Evolutionary conservation across 2,113 vertebrate genomes (phyloP).

Genomic region (Pycnonotus jocosus): DNA sequence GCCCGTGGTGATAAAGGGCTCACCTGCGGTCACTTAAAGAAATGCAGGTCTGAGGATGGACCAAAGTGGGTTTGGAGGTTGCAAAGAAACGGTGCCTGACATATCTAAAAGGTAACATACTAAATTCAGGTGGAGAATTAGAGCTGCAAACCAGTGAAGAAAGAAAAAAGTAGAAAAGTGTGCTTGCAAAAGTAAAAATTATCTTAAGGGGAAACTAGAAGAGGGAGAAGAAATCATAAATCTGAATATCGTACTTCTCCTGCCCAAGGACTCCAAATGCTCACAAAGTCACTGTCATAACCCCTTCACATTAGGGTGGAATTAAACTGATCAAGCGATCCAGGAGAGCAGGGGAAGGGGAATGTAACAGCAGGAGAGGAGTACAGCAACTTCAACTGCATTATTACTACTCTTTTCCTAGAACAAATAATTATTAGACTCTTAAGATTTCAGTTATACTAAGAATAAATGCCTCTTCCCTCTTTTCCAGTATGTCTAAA

Average conservation of each 20-base stretch:
- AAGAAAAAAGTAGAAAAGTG: not conserved
- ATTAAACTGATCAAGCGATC: not conserved
- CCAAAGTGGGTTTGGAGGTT: not conserved
- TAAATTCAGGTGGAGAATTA: not conserved
- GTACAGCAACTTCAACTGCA: not conserved
- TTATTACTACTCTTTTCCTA: not conserved
- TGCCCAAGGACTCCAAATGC: not conserved
- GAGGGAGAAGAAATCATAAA: not conserved
- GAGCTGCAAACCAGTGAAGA: not conserved
- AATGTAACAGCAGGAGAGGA: not conserved
- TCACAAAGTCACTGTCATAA: not conserved
- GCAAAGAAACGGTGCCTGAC: not conserved
- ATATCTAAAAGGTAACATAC: not conserved
- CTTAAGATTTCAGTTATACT: not conserved
- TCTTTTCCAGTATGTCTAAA: not conserved
- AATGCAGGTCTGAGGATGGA: not conserved
- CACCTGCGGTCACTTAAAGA: fast-evolving
- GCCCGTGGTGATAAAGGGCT: fast-evolving
- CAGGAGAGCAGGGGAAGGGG: not conserved
- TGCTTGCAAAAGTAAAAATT: not conserved
- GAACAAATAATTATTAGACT: not conserved
- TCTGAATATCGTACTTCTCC: fast-evolving
- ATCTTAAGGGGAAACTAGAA: not conserved
- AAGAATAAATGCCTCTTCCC: not conserved
- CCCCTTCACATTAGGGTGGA: not conserved